phyloP scores from a whole-genome alignment of 2,797 vertebrate species.

The Naso thynnoides region DNA sequence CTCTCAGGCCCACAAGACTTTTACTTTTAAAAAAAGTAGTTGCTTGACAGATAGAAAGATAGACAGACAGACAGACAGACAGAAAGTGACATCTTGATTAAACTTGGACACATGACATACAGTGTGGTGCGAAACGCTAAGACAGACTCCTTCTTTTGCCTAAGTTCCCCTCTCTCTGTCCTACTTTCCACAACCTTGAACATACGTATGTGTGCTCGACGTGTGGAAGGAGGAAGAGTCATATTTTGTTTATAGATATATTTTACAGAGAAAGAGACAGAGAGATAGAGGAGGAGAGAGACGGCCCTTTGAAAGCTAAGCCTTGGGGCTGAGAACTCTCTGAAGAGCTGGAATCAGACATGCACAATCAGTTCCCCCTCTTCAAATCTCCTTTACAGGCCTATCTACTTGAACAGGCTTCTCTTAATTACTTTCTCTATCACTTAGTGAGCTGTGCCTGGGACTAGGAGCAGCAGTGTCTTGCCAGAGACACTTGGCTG shows the following conservation, averaged over 20 bases:
- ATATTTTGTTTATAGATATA: slow-evolving; percentile 51
- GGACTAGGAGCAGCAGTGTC: slow-evolving; percentile 72
- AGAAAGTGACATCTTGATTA: background rate
- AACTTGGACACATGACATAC: background rate
- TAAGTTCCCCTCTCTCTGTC: slow-evolving; percentile 2
- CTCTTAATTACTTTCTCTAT: slow-evolving; percentile 87
- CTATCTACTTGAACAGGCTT: slow-evolving; percentile 87
- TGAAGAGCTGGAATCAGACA: slow-evolving; percentile 87
- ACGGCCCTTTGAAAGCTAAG: slow-evolving; percentile 82
- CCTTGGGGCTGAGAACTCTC: slow-evolving; percentile 83
- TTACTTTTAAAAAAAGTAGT: too few species aligned
- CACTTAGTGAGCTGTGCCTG: slow-evolving; percentile 81
- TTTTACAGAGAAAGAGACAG: slow-evolving; percentile 43
- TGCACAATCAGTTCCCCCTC: slow-evolving; percentile 87
- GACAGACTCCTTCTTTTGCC: background rate
- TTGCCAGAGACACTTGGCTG: slow-evolving; percentile 83
- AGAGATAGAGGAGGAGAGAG: slow-evolving; percentile 46
- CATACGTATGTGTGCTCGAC: background rate
- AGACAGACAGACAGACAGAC: slow-evolving; percentile 1
- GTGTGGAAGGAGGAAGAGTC: slow-evolving; percentile 13
- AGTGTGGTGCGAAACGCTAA: background rate
- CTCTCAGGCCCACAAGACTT: too few species aligned
- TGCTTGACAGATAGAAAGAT: slow-evolving; percentile 2
- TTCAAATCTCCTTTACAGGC: slow-evolving; percentile 86
- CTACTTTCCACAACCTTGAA: background rate